Base-by-base conservation (phyloP, 2,888 invertebrate genomes). In the Sphaerophoria rueppellii region DNA sequence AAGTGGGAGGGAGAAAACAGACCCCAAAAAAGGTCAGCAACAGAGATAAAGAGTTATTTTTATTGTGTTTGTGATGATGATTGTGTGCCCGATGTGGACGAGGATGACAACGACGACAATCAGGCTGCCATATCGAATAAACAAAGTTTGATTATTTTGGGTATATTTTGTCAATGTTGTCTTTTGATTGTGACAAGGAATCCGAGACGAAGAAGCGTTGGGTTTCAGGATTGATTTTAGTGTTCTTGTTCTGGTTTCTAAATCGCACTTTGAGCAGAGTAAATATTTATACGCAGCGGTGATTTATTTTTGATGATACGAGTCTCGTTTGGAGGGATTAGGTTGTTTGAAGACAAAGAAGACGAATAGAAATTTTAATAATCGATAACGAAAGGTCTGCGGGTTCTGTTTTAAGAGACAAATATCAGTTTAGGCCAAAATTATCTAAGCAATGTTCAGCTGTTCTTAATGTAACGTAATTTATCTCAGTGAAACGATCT, bases 31-130 rank as follows among this genome's bases (percentile, higher is more conserved):
- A 78, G 72, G 78, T 78, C 65, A 73, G 60, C 16, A 37, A 48
- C 11, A 16, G 6, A 40, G 65, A 73, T 73, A 73, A 65, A 37
- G 52, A 78, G 63, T 78, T 72, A 24, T 57, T 48, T 63, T 48
- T 76, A 57, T 40, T 34, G 43, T 40, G 24, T 5, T 11, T 9
- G 11, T 43, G 72, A 61, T 58, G 46, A 61, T 46, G 32, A 61
- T 63, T 63, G 63, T 75, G 58, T 58, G 58, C 6, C 2, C 24
- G 24, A 24, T 24, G 24, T 24, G 24, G 57, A 24, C 9, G 14
- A 14, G 1, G 40, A 40, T n/a, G 52, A 65, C 48, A 67, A 14
- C 4, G 40, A 40, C 16, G 52, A 65, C 48, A 67, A 52, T 40
- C 52, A 50, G 65, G 16, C 32, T 52, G 48, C 14, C 34, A 63